Conservation (phyloP, 2,113 vertebrate species). For the Petrocephalus microphthalmus region DNA sequence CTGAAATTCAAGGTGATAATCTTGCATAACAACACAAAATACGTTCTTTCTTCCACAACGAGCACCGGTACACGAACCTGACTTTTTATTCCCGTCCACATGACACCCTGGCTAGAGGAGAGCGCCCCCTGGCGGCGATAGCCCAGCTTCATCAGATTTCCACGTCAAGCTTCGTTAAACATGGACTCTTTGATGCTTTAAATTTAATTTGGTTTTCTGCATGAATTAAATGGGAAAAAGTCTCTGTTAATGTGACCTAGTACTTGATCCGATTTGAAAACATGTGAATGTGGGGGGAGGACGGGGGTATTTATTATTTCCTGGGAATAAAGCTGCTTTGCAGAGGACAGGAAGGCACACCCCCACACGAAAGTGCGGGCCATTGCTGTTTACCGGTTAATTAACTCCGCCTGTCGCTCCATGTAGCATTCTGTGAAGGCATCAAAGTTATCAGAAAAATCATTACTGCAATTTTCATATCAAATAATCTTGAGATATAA, state of each 20-base stretch:
- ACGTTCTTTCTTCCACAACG: neutral
- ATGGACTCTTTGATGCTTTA: neutral
- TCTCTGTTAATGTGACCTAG: slow-evolving; percentile 48
- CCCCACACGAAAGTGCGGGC: neutral
- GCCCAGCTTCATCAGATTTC: slow-evolving; percentile 3
- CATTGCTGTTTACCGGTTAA: neutral
- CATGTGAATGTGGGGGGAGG: slow-evolving; percentile 49
- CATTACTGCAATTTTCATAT: neutral
- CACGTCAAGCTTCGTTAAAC: neutral
- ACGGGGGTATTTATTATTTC: slow-evolving; percentile 10
- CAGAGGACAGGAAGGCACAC: slow-evolving; percentile 32
- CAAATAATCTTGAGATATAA: neutral
- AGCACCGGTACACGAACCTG: neutral
- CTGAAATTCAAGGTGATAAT: neutral
- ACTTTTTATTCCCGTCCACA: neutral
- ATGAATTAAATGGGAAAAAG: slow-evolving; percentile 30
- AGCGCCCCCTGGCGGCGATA: neutral
- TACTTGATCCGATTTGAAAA: slow-evolving; percentile 58
- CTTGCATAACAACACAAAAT: neutral
- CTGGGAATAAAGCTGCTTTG: slow-evolving; percentile 53
- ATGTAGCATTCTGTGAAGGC: neutral
- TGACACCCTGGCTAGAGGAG: neutral
- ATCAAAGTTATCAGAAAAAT: neutral
- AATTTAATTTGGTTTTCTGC: slow-evolving; percentile 39
- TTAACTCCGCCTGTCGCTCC: neutral